Base-by-base conservation (phyloP, 2,113 vertebrate genomes). In the Solenodon paradoxus region DNA sequence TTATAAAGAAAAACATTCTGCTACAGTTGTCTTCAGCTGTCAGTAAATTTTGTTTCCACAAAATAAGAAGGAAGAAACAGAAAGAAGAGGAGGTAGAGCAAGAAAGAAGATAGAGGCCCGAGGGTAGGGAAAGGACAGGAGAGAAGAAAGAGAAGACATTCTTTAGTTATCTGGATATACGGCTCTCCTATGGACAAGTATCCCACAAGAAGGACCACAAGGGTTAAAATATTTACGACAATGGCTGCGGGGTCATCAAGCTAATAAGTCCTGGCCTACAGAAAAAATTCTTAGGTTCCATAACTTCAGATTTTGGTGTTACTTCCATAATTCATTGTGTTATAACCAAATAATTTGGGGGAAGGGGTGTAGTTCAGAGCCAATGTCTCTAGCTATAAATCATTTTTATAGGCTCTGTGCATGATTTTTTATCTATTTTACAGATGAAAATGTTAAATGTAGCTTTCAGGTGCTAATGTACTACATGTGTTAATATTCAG, bases 281-380 rank as follows among this genome's bases (percentile, higher is more conserved):
- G 84, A 63, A 90, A 97, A 95, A 92, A 94, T 92, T 93, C 88
- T 92, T 89, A 64, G 32, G 78, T 91, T 97, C 51, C 32, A 30
- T 87, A 84, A 10, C 13, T 32, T 96, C 74, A 90, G 61, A 40
- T 95, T 96, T 96, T 92, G 87, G 83, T 96, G 92, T 17, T 26
- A 17, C 28, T 72, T 91, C 49, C 93, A 45, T 97, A 90, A 97
- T 98, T 96, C 89, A 85, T 42, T 95, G 95, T 97, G 95, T 53
- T 94, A 79, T 59, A 72, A 95, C 57, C 88, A 96, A 97, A 96
- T 97, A 95, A 95, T 53, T 98, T n/a, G 96, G 93, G 61, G 92
- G 82, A 90, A 24, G 49, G 96, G 93, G 61, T 90, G 82, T 92
- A 24, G 49, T 83, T 94, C 64, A 81, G 96, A 68, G 80, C 94